A percentile compares a stretch with the other conserved stretches of the same genome.
phyloP scores from a whole-genome alignment of 2,797 vertebrate genomes.

The Salarias fasciatus region DNA sequence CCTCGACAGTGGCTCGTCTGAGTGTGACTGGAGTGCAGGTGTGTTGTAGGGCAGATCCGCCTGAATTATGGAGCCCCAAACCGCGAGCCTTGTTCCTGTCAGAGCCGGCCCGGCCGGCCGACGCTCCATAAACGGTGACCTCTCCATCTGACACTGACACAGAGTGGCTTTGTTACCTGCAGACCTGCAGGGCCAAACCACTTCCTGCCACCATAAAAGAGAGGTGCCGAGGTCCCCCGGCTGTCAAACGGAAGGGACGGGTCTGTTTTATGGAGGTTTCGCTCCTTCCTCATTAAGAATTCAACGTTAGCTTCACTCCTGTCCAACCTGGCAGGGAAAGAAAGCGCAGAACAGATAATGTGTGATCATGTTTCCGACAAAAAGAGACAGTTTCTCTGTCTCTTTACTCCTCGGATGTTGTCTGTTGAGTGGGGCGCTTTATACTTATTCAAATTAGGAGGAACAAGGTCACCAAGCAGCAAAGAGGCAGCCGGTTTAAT shows the following conservation, averaged over 20 bases:
- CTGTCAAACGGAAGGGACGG: constrained; percentile 25
- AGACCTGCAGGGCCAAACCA: constrained; percentile 43
- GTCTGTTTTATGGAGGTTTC: constrained; percentile 9
- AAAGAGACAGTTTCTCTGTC: background rate
- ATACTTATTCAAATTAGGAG: constrained; percentile 15
- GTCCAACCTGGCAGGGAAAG: background rate
- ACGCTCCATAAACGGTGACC: constrained; percentile 31
- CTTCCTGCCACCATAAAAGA: constrained; percentile 46
- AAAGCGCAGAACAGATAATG: constrained; percentile 6
- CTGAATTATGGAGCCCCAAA: constrained; percentile 56
- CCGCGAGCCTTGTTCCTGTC: constrained; percentile 28
- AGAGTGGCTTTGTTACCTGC: constrained; percentile 51
- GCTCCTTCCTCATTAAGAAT: constrained; percentile 23
- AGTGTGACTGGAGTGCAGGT: constrained; percentile 9
- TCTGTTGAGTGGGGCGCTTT: background rate
- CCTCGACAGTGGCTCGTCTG: constrained; percentile 3
- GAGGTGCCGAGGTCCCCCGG: constrained; percentile 14
- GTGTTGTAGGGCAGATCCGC: constrained; percentile 35
- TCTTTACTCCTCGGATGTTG: constrained; percentile 5
- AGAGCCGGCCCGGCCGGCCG: constrained; percentile 11
- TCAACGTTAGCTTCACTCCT: constrained; percentile 15
- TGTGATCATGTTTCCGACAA: constrained; percentile 3
- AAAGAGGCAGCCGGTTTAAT: constrained; percentile 6
- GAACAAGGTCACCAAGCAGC: background rate
- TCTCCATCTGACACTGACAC: constrained; percentile 42